Base-by-base conservation (phyloP, 2,888 invertebrate species). In the Eurytoma californica region DNA sequence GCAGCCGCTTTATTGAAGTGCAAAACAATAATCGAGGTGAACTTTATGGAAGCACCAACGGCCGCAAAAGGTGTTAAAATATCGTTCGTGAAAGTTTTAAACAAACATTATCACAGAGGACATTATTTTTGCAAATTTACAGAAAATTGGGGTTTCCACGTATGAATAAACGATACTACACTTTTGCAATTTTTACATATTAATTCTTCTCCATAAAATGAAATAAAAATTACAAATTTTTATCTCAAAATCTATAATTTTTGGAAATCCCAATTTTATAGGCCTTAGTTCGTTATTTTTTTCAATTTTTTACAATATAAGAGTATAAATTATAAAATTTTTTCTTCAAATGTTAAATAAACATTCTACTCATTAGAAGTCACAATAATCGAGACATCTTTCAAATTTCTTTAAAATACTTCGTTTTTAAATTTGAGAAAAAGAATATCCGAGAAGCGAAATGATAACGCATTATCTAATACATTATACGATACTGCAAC, bases 41-140 rank as follows among this genome's bases (percentile, higher is more conserved):
- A 49, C 83, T 87, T 49, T 92, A 92, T 0, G 91, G 92, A 70
- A 91, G 90, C 86, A 89, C 91, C 16, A 80, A 82, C 55, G 82
- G 83, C 24, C 69, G 60, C 66, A 12, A 77, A 76, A 69, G 47
- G 53, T 58, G 47, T 60, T 39, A 51, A 51, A 57, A 75, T 53
- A 74, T 49, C 12, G 30, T 68, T 57, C 51, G 60, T 28, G 47
- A 39, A 68, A 65, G 20, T 69, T 66, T 73, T 61, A 74, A 74
- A 77, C 55, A 47, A 77, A 77, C 55, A 61, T 77, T 77, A 80
- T 80, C 80, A 80, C 80, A 80, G 80, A 70, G 80, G 73, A 80
- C n/a, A 70, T 18, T 49, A 72, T 73, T 75, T 79, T 70, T 65
- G 63, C 47, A 73, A 73, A 77, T 74, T 57, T 70, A 73, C 61